Conservation (phyloP, 2,888 invertebrate genomes). For the Plagodis pulveraria region DNA sequence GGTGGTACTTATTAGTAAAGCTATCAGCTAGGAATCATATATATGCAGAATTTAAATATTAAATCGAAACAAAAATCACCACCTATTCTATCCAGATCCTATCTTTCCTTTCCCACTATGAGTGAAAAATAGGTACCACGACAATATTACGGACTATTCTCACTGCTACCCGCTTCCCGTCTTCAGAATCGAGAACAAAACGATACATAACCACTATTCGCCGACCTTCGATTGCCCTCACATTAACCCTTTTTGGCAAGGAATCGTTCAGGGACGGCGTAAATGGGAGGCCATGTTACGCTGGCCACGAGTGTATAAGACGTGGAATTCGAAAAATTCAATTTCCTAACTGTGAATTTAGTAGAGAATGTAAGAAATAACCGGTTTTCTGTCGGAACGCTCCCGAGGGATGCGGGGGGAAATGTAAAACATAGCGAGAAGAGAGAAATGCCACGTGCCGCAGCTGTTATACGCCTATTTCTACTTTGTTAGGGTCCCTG, state of each 20-base stretch:
- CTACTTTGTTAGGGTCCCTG: conserved; percentile 27
- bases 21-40: no score
- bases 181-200: conserved; percentile 57
- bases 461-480: conserved; percentile 45
- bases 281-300: conserved; percentile 48
- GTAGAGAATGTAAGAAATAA: conserved; percentile 74
- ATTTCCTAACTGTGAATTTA: conserved; percentile 80
- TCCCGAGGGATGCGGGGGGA: conserved; percentile 59
- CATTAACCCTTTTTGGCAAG: conserved; percentile 41
- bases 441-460: conserved; percentile 62
- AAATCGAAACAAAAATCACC: no score
- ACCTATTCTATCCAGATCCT: no score
- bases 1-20: no score
- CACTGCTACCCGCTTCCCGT: conserved; percentile 45
- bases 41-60: no score
- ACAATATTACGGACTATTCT: conserved; percentile 40
- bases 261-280: conserved; percentile 32
- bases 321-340: conserved; percentile 79
- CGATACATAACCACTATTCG: conserved; percentile 44
- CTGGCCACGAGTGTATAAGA: conserved; percentile 53
- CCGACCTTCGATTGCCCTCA: conserved; percentile 47
- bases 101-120: conserved; percentile 19
- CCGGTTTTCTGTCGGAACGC: conserved; percentile 61
- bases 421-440: conserved; percentile 68
- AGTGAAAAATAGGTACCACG: conserved; percentile 48